phyloP scores from a whole-genome alignment of 1,140 invertebrate genomes.

The Holotrichia oblita region DNA sequence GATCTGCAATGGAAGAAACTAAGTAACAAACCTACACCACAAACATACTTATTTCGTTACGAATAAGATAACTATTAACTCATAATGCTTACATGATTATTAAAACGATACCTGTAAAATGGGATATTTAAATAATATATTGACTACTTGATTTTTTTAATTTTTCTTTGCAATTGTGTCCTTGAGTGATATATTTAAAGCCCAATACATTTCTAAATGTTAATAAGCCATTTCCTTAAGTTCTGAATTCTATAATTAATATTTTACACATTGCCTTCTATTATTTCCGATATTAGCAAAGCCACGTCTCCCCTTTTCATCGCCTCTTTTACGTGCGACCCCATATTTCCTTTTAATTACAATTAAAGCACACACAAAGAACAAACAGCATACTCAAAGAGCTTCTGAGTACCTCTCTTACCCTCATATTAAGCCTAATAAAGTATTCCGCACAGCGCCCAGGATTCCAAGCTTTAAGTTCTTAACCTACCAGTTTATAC shows the following conservation, averaged over 20 bases:
- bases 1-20: too few relatives aligned
- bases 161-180: too few relatives aligned
- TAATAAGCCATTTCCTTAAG: too few relatives aligned
- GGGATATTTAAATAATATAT: too few relatives aligned
- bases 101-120: too few relatives aligned
- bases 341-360: slow-evolving; percentile 22
- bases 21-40: too few relatives aligned
- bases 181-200: too few relatives aligned
- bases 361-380: slow-evolving; percentile 13
- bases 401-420: background rate
- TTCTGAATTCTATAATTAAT: background rate
- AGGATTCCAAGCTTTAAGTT: slow-evolving; percentile 5
- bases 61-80: too few relatives aligned
- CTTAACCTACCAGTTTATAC: background rate
- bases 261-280: background rate
- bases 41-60: too few relatives aligned
- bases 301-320: background rate
- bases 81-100: too few relatives aligned
- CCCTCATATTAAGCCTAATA: slow-evolving; percentile 29
- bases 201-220: too few relatives aligned
- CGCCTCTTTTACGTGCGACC: background rate
- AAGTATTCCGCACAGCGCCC: slow-evolving; percentile 16
- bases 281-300: background rate
- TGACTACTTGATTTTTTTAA: too few relatives aligned
- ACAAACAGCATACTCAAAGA: slow-evolving; percentile 29